Base-by-base conservation (phyloP, 2,113 vertebrate genomes). In the Clupea harengus region DNA sequence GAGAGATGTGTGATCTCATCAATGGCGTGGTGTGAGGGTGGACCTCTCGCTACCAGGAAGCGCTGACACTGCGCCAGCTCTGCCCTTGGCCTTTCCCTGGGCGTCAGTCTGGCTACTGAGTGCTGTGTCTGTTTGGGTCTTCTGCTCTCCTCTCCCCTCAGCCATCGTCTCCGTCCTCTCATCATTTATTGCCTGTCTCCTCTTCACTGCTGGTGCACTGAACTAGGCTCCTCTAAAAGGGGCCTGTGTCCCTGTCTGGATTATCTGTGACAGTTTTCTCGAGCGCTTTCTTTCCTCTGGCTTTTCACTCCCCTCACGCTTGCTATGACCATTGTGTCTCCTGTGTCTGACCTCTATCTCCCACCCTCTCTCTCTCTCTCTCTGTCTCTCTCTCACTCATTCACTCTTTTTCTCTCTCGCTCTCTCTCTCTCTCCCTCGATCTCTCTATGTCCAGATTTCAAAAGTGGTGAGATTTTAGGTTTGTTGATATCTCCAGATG, bases 1-100 rank as follows among this genome's bases (percentile, higher is more conserved):
- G 72, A 15, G 44, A 45, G 82, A 2, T 47, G 39, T 54, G 80
- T 87, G 89, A 89, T 83, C 81, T 90, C 89, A 88, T 88, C 20
- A 83, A 84, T 87, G 86, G 84, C 85, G 80, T 49, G 13, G 72
- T 17, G 25, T 78, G 32, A 17, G 72, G 28, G 11, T 75, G 64
- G 52, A 81, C n/a, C 6, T 22, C 84, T 50, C 86, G 64, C 15
- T 64, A 57, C 85, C 25, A 67, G 84, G 87, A 84, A 81, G 81
- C 84, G 32, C 46, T 86, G 47, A 46, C 39, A 84, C 15, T 32
- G 57, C 22, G 85, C 82, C 81, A 85, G 32, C 85, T 49, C 54
- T 83, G 50, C 47, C 83, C 4, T 44, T 86, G 49, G 28, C 49
- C 83, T 83, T 85, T 81, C 44, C 52, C 28, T 17, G 25, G 28